Evolutionary conservation across 2,113 vertebrate species (phyloP).

Genomic region (Anoplopoma fimbria): DNA sequence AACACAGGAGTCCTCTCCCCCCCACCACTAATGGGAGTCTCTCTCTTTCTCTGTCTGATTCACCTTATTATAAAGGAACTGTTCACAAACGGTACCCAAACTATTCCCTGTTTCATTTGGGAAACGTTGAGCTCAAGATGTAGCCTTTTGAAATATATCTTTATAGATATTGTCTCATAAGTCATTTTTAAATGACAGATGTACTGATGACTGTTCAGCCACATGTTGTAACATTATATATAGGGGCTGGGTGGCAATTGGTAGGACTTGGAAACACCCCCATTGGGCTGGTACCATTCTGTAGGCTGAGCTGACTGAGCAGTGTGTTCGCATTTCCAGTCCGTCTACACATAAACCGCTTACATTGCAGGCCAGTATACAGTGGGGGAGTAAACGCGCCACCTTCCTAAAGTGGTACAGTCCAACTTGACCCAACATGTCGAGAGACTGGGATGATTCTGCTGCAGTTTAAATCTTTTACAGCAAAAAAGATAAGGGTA

Average conservation of each 20-base stretch:
- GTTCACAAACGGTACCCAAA: slow-evolving; percentile 77
- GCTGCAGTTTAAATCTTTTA: background rate
- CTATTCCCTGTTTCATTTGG: slow-evolving; percentile 16
- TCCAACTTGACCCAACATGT: background rate
- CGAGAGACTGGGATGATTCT: background rate
- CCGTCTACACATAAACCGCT: background rate
- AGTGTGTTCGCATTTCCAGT: background rate
- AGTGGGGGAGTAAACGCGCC: background rate
- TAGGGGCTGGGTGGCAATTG: background rate
- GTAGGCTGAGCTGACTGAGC: background rate
- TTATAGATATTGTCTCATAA: background rate
- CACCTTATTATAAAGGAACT: slow-evolving; percentile 86
- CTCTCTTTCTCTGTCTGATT: slow-evolving; percentile 72
- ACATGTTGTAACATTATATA: background rate
- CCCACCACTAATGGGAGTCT: slow-evolving; percentile 82
- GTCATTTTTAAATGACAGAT: background rate
- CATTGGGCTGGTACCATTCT: background rate
- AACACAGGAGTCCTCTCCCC: slow-evolving; percentile 74
- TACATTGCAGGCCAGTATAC: background rate
- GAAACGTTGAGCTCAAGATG: slow-evolving; percentile 1
- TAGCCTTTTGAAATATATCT: background rate
- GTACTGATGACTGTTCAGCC: background rate
- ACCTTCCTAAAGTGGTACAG: background rate
- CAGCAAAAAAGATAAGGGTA: background rate
- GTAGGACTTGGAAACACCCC: background rate